phyloP scores from a whole-genome alignment of 37 sponge, comb jelly and placozoan species.

The Eunapius fragilis region DNA sequence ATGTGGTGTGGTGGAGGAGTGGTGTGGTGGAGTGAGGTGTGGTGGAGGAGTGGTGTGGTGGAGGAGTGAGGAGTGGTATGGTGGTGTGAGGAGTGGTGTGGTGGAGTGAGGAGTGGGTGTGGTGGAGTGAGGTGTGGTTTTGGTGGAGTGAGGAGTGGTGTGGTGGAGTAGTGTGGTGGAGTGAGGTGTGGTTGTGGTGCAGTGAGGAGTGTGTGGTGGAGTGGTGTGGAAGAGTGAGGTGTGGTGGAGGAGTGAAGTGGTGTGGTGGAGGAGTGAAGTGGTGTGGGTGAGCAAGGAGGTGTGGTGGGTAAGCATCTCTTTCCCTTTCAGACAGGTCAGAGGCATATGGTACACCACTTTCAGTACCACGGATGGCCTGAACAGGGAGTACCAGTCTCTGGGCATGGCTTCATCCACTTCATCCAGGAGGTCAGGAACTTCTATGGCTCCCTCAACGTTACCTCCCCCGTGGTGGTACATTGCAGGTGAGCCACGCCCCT shows the following conservation, averaged over 20 bases:
- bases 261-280: too few species aligned
- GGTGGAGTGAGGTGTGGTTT: too few species aligned
- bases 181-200: too few species aligned
- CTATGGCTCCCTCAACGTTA: slow-evolving; percentile 50
- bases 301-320: too few species aligned
- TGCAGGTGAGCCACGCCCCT: slow-evolving; percentile 67
- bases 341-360: slow-evolving; percentile 73
- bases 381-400: slow-evolving; percentile 65
- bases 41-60: background rate
- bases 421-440: slow-evolving; percentile 80
- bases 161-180: too few species aligned
- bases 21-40: background rate
- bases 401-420: slow-evolving; percentile 78
- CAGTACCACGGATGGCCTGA: slow-evolving; percentile 91
- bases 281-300: too few species aligned
- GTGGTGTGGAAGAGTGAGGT: too few species aligned
- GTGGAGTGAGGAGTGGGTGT: too few species aligned
- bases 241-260: too few species aligned
- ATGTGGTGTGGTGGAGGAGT: background rate
- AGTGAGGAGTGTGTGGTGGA: too few species aligned
- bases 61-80: background rate
- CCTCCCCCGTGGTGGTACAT: slow-evolving; percentile 73
- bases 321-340: slow-evolving; percentile 28
- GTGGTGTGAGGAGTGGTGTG: too few species aligned
- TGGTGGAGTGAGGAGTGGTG: too few species aligned